Conservation (phyloP, 1,140 invertebrate species). For the Octopus sinensis region DNA sequence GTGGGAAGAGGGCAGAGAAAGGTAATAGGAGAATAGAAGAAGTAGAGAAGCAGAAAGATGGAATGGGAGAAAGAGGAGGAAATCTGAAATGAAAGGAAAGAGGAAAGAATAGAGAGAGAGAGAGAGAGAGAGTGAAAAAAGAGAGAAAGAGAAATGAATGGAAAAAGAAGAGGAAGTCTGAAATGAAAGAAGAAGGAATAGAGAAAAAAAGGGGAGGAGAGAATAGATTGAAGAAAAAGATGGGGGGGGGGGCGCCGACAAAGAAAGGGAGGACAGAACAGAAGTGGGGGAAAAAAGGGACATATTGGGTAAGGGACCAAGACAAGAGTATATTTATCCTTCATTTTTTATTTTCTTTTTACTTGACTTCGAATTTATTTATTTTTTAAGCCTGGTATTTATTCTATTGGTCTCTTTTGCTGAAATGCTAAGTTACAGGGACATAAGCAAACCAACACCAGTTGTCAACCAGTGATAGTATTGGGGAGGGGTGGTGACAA, state of each 20-base stretch:
- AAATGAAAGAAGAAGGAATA: background rate
- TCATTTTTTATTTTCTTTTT: no score
- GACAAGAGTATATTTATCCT: no score
- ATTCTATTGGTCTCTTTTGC: no score
- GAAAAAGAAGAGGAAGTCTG: background rate
- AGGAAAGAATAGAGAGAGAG: slow-evolving; percentile 20
- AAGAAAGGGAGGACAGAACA: background rate
- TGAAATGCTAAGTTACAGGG: no score
- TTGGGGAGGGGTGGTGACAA: no score
- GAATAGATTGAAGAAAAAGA: background rate
- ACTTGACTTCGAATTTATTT: no score
- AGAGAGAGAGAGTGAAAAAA: slow-evolving; percentile 20
- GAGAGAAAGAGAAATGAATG: background rate
- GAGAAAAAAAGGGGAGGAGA: background rate
- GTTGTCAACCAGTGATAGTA: no score
- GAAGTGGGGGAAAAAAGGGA: background rate
- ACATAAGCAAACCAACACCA: no score
- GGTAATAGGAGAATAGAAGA: background rate
- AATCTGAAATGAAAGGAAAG: slow-evolving; percentile 18
- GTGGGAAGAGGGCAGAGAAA: background rate
- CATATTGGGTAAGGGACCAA: no score
- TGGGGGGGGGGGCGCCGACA: background rate
- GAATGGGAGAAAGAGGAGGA: background rate
- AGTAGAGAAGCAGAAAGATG: background rate
- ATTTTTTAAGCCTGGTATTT: no score